These are phyloP conservation scores for Clarias pachynema DNA, from an alignment of 2,797 vertebrate genomes.

Conservation along the genomic window DNA sequence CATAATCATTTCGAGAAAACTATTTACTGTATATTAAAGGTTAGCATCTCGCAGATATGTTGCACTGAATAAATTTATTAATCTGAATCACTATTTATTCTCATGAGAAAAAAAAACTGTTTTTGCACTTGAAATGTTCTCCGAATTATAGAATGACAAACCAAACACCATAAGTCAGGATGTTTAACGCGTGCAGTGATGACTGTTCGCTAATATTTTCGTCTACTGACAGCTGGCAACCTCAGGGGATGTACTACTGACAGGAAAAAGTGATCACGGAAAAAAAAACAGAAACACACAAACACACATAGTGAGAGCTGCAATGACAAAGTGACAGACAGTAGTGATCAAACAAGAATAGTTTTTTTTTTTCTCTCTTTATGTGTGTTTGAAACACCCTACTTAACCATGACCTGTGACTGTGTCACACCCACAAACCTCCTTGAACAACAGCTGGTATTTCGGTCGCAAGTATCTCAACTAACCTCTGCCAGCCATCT, in stretches of 20 bases:
- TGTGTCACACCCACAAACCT: neutral
- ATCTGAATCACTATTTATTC: too few species aligned
- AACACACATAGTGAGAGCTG: neutral
- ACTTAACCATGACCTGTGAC: neutral
- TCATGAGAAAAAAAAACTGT: too few species aligned
- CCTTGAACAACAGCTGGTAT: constrained; percentile 16
- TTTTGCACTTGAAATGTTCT: too few species aligned
- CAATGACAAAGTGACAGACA: constrained; percentile 10
- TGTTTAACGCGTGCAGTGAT: constrained; percentile 30
- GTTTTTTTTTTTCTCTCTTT: neutral
- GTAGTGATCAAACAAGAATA: neutral
- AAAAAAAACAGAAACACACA: neutral
- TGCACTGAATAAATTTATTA: too few species aligned
- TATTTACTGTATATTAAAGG: too few species aligned
- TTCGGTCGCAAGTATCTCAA: neutral
- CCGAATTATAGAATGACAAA: too few species aligned
- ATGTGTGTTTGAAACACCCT: neutral
- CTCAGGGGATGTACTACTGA: neutral
- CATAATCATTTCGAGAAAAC: too few species aligned
- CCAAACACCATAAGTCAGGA: constrained; percentile 11
- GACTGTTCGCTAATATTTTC: constrained; percentile 36
- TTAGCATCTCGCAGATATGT: too few species aligned
- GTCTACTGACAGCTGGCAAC: constrained; percentile 31
- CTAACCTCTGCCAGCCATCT: constrained; percentile 26
- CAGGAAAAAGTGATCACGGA: constrained; percentile 6